These are phyloP conservation scores for Brachionus plicatilis DNA, from an alignment of 1,140 invertebrate species.

Conservation along the genomic window DNA sequence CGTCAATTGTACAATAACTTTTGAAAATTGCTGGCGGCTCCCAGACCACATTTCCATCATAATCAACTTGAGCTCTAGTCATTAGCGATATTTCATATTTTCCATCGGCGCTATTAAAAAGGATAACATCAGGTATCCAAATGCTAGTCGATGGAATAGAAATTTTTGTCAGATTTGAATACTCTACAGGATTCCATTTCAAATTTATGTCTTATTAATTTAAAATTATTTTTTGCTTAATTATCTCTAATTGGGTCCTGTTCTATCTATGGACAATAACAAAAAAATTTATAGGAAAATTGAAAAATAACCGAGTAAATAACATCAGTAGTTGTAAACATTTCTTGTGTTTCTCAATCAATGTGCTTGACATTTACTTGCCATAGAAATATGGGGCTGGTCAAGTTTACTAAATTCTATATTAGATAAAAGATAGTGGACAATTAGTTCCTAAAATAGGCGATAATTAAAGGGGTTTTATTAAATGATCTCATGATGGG, in stretches of 20 bases:
- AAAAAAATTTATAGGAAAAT: too few relatives aligned
- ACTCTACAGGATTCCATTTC: slow-evolving; percentile 33
- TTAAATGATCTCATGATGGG: too few relatives aligned
- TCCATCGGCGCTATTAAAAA: slow-evolving; percentile 76
- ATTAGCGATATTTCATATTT: slow-evolving; percentile 95
- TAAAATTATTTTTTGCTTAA: background rate
- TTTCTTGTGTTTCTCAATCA: too few relatives aligned
- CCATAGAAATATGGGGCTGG: too few relatives aligned
- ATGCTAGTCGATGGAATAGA: slow-evolving; percentile 68
- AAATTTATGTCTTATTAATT: slow-evolving; percentile 15
- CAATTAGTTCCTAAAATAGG: too few relatives aligned
- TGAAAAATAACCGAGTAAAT: too few relatives aligned
- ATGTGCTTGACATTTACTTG: too few relatives aligned
- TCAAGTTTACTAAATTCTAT: too few relatives aligned
- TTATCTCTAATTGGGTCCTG: background rate
- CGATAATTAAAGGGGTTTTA: too few relatives aligned
- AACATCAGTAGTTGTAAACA: too few relatives aligned
- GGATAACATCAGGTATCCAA: slow-evolving; percentile 65
- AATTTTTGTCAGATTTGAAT: slow-evolving; percentile 12
- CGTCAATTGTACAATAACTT: slow-evolving; percentile 79
- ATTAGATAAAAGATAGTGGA: too few relatives aligned
- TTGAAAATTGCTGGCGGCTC: slow-evolving; percentile 94
- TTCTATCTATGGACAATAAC: too few relatives aligned
- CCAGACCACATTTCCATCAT: slow-evolving; percentile 75
- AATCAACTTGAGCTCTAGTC: slow-evolving; percentile 87